Evolutionary conservation across 2,113 vertebrate genomes (phyloP).

Genomic region (Montifringilla adamsi): DNA sequence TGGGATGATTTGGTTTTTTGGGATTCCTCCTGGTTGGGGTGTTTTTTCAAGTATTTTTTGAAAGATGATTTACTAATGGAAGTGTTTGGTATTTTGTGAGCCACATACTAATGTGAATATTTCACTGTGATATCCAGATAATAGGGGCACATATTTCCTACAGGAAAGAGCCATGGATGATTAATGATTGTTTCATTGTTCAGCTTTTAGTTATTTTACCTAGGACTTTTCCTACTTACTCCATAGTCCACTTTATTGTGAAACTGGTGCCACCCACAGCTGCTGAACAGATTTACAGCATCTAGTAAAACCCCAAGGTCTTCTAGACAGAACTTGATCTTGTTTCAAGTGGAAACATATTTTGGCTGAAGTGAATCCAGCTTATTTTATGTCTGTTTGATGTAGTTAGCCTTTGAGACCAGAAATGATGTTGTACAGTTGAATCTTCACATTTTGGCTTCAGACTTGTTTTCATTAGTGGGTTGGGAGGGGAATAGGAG

Average conservation of each 20-base stretch:
- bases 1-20: background rate
- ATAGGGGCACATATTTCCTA: constrained; percentile 63
- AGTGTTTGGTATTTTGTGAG: background rate
- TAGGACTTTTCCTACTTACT: constrained; percentile 62
- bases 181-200: constrained; percentile 73
- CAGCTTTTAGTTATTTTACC: constrained; percentile 65
- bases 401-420: constrained; percentile 45
- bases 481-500: constrained; percentile 62
- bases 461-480: constrained; percentile 63
- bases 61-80: constrained; percentile 10
- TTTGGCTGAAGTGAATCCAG: constrained; percentile 44
- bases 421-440: constrained; percentile 49
- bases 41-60: background rate
- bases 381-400: constrained; percentile 56
- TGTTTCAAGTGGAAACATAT: constrained; percentile 65
- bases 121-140: constrained; percentile 41
- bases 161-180: constrained; percentile 73
- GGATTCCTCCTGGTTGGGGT: background rate
- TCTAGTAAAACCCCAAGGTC: constrained; percentile 40
- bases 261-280: constrained; percentile 62
- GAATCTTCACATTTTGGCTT: constrained; percentile 63
- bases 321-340: constrained; percentile 46
- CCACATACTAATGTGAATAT: constrained; percentile 23
- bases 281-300: constrained; percentile 58
- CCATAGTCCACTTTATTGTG: constrained; percentile 33